phyloP scores from a whole-genome alignment of 2,888 invertebrate genomes.

The Lamellibrachia columna region DNA sequence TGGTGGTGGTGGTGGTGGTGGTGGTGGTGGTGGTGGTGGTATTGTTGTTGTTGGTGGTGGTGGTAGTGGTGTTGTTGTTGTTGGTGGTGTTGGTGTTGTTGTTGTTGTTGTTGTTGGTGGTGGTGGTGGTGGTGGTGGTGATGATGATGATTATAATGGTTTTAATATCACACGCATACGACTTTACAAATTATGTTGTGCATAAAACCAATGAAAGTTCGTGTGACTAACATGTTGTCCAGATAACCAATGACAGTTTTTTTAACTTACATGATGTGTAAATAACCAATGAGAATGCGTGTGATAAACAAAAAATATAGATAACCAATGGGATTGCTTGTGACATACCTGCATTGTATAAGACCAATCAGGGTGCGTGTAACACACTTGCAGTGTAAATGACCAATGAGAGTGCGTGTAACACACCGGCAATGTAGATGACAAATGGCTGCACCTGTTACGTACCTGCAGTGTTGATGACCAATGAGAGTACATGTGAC shows the following conservation, averaged over 20 bases:
- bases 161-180: not conserved
- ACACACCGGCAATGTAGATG: not conserved
- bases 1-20: conserved; percentile 66
- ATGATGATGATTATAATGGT: conserved; percentile 69
- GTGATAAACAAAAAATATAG: not conserved
- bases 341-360: too few species aligned
- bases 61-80: not conserved
- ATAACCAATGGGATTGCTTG: too few species aligned
- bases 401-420: not conserved
- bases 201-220: too few species aligned
- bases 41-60: not conserved
- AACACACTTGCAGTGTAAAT: not conserved
- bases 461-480: not conserved
- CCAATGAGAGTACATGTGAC: too few species aligned
- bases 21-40: conserved; percentile 18
- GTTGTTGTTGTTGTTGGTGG: not conserved
- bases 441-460: not conserved
- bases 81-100: not conserved
- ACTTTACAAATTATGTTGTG: not conserved
- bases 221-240: too few species aligned
- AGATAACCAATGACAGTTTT: not conserved
- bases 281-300: not conserved
- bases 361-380: too few species aligned
- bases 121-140: not conserved
- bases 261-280: not conserved